Conservation (phyloP, 1,140 invertebrate species). For the Diorhabda sublineata region DNA sequence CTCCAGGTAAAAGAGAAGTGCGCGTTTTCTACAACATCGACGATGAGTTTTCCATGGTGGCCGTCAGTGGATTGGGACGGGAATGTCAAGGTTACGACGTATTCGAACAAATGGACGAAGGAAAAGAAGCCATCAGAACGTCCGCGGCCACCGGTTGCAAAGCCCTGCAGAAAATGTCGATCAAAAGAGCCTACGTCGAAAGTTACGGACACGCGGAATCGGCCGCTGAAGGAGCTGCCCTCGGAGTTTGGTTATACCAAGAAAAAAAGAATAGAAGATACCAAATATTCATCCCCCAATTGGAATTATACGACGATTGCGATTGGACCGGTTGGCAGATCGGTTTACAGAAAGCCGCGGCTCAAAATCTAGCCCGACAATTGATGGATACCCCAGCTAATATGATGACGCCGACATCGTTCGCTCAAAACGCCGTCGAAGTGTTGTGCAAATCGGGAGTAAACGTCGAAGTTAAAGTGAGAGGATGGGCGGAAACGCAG, state of each 20-base stretch:
- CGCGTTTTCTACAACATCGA: constrained; percentile 62
- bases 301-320: constrained; percentile 51
- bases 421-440: constrained; percentile 52
- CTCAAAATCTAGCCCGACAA: constrained; percentile 59
- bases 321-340: constrained; percentile 54
- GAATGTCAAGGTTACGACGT: constrained; percentile 60
- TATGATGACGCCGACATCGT: constrained; percentile 59
- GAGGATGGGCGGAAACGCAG: constrained; percentile 56
- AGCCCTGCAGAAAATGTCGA: constrained; percentile 55
- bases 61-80: constrained; percentile 64
- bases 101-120: constrained; percentile 65
- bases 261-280: constrained; percentile 57
- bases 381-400: constrained; percentile 65
- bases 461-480: constrained; percentile 53
- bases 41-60: constrained; percentile 57
- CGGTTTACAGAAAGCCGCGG: constrained; percentile 55
- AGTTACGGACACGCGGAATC: constrained; percentile 70
- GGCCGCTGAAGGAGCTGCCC: constrained; percentile 64
- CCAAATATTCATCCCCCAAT: constrained; percentile 48
- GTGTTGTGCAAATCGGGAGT: constrained; percentile 49
- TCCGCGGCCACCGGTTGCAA: constrained; percentile 53
- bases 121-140: constrained; percentile 61
- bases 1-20: constrained; percentile 52
- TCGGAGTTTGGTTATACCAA: constrained; percentile 63
- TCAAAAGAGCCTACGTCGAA: constrained; percentile 61